Evolutionary conservation across 2,113 vertebrate genomes (phyloP).

Genomic region (Thalassarche chlororhynchos): DNA sequence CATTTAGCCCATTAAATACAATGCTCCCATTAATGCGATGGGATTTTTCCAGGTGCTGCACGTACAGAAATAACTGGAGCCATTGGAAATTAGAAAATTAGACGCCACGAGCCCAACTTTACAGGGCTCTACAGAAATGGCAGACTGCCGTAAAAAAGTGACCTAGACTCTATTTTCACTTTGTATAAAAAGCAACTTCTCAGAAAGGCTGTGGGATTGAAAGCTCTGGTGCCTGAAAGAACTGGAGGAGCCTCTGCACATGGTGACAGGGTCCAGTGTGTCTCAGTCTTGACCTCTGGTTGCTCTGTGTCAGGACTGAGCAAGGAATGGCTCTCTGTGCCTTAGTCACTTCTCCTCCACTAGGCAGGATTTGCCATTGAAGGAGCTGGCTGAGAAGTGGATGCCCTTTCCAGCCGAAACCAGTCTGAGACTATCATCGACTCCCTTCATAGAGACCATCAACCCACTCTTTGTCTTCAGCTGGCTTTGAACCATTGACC

Average conservation of each 20-base stretch:
- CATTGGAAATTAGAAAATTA: neutral
- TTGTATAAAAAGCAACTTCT: neutral
- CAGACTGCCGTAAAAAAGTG: neutral
- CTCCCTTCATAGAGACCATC: neutral
- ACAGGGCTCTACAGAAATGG: neutral
- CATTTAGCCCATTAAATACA: neutral
- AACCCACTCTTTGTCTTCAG: neutral
- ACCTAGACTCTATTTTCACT: neutral
- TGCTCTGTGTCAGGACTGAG: neutral
- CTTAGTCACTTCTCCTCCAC: neutral
- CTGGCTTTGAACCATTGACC: neutral
- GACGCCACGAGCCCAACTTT: neutral
- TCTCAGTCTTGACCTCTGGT: neutral
- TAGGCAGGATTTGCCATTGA: neutral
- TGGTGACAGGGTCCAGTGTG: accelerated
- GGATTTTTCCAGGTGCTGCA: neutral
- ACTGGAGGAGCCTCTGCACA: neutral
- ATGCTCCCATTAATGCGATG: neutral
- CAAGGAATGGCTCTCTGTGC: neutral
- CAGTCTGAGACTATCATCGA: neutral
- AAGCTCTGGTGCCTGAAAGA: neutral
- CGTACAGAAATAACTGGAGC: neutral
- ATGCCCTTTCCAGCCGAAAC: neutral
- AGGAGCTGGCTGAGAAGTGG: neutral
- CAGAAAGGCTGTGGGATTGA: neutral